These are phyloP conservation scores for Agapornis canus DNA, from an alignment of 2,797 vertebrate genomes.

Conservation along the genomic window DNA sequence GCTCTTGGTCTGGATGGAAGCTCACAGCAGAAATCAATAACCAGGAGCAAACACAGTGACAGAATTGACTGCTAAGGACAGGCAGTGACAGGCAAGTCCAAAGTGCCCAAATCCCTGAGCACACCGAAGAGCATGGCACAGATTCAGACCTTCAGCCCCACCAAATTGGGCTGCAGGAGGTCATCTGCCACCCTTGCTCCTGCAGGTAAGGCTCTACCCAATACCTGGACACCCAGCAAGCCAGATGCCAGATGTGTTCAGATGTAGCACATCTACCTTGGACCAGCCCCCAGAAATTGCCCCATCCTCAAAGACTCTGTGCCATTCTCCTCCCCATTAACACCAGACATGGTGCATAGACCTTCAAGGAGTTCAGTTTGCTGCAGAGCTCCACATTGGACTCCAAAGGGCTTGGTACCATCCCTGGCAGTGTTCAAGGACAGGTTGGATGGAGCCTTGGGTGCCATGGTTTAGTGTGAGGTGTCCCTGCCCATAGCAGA, in stretches of 20 bases:
- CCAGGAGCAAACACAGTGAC: background rate
- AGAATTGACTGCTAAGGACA: background rate
- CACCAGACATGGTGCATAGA: fast-evolving
- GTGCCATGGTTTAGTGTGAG: no score
- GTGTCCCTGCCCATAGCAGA: no score
- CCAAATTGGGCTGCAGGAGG: background rate
- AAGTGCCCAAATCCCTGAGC: background rate
- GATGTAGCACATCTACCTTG: background rate
- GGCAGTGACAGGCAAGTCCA: background rate
- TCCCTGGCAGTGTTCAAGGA: no score
- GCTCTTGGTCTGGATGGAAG: background rate
- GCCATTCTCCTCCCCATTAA: background rate
- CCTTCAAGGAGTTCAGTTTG: background rate
- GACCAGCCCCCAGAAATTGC: background rate
- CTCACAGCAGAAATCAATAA: background rate
- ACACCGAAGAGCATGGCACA: fast-evolving
- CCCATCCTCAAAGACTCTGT: background rate
- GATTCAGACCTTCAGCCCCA: background rate
- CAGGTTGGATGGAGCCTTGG: no score
- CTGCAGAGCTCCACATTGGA: fast-evolving
- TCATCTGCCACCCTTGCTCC: background rate
- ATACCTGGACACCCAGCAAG: background rate
- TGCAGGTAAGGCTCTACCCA: background rate
- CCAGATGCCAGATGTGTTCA: background rate
- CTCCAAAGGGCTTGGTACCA: fast-evolving